Conservation (phyloP, 2,797 vertebrate species). For the Liparis tanakae region DNA sequence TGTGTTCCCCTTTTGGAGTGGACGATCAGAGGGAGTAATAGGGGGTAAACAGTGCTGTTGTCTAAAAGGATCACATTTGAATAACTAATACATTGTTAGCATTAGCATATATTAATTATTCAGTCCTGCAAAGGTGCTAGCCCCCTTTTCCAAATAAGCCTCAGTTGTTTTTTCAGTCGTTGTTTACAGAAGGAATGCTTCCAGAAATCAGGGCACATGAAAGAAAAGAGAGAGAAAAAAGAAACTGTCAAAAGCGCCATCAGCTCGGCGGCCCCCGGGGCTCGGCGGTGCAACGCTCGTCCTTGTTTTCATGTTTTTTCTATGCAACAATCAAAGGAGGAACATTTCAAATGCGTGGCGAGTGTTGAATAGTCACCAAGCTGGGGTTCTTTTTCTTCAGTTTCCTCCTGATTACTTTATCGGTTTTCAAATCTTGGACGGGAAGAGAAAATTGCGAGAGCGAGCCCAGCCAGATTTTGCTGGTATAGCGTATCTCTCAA, state of each 20-base stretch:
- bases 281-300: slow-evolving; percentile 24
- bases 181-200: slow-evolving; percentile 75
- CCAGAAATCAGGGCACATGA: slow-evolving; percentile 72
- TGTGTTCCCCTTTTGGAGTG: slow-evolving; percentile 72
- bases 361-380: slow-evolving; percentile 46
- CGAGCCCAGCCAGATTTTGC: slow-evolving; percentile 73
- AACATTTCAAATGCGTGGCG: slow-evolving; percentile 33
- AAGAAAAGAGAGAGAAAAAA: slow-evolving; percentile 54
- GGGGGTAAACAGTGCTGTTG: slow-evolving; percentile 82
- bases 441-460: slow-evolving; percentile 58
- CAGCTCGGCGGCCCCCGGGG: slow-evolving; percentile 56
- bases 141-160: slow-evolving; percentile 65
- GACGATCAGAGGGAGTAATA: slow-evolving; percentile 78
- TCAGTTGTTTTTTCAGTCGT: slow-evolving; percentile 54
- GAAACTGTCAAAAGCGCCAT: slow-evolving; percentile 63
- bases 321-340: slow-evolving; percentile 54
- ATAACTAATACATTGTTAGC: slow-evolving; percentile 79
- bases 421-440: slow-evolving; percentile 74
- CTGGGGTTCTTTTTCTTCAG: slow-evolving; percentile 60
- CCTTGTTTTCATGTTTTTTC: slow-evolving; percentile 32
- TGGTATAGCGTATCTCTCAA: slow-evolving; percentile 76
- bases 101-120: slow-evolving; percentile 81
- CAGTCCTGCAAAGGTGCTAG: slow-evolving; percentile 72
- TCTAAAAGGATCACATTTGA: slow-evolving; percentile 83
- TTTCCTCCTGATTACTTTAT: slow-evolving; percentile 76